A percentile compares a stretch with the other conserved stretches of the same genome.
Evolutionary conservation across 1,140 invertebrate species (phyloP).

Genomic region (Campoletis sonorensis): DNA sequence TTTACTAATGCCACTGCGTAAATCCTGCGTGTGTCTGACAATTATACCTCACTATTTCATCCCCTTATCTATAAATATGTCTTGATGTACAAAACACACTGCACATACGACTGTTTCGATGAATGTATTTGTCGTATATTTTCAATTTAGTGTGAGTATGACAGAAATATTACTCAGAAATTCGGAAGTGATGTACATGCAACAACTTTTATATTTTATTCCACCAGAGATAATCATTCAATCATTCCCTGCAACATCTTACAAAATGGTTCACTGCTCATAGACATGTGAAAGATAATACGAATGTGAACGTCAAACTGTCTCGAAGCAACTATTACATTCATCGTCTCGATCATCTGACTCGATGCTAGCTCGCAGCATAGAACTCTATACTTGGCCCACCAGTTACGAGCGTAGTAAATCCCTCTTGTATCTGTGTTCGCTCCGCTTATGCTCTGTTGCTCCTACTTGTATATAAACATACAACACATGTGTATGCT

Average conservation of each 20-base stretch:
- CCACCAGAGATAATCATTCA: too few species aligned
- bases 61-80: not conserved
- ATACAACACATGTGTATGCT: not conserved
- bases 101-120: too few species aligned
- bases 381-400: not conserved
- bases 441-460: not conserved
- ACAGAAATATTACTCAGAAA: too few species aligned
- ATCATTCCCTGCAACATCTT: not conserved
- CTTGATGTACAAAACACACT: not conserved
- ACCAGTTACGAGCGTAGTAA: not conserved
- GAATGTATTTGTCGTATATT: too few species aligned
- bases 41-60: not conserved
- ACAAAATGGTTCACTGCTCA: not conserved
- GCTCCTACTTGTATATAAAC: not conserved
- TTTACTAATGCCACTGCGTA: not conserved
- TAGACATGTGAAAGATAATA: not conserved
- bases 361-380: not conserved
- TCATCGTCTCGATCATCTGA: constrained; percentile 5
- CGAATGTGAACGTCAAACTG: not conserved
- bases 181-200: too few species aligned
- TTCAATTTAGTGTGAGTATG: too few species aligned
- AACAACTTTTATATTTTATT: too few species aligned
- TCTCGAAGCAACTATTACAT: not conserved
- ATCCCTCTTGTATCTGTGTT: not conserved
- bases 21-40: not conserved